A percentile compares a stretch with the other conserved stretches of the same genome.
Evolutionary conservation across 2,113 vertebrate species (phyloP).

Genomic region (Pseudolaguvia tuberculata): DNA sequence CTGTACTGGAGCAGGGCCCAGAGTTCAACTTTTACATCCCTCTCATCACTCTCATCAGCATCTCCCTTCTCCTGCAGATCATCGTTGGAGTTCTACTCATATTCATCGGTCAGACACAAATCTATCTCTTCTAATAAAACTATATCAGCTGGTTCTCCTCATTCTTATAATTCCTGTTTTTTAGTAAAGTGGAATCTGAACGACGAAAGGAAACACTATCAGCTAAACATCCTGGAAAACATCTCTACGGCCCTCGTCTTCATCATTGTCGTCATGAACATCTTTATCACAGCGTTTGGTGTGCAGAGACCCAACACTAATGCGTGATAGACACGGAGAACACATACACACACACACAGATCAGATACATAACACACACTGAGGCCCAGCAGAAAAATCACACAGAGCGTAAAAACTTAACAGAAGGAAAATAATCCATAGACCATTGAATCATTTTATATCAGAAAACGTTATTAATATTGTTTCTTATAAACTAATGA

Average conservation of each 20-base stretch:
- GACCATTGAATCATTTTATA: not conserved
- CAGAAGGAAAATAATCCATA: not conserved
- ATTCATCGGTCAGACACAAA: conserved; percentile 80
- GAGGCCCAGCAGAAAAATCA: not conserved
- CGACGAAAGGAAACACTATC: conserved; percentile 78
- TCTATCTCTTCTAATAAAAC: not conserved
- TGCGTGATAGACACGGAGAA: not conserved
- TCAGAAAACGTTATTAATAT: not conserved
- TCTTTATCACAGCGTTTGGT: conserved; percentile 96
- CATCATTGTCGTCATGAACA: conserved; percentile 89
- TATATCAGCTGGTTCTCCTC: not conserved
- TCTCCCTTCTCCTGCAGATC: conserved; percentile 84
- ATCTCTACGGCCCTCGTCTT: conserved; percentile 85
- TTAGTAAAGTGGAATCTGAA: conserved; percentile 96
- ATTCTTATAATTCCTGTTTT: conserved; percentile 27
- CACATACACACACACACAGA: no score
- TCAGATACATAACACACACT: not conserved
- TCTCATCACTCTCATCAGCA: conserved; percentile 81
- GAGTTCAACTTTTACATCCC: conserved; percentile 76
- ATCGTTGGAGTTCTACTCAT: conserved; percentile 88
- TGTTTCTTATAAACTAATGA: not conserved
- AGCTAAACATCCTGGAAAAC: conserved; percentile 88
- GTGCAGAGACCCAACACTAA: conserved; percentile 75
- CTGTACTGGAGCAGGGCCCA: conserved; percentile 82
- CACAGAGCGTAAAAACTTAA: not conserved